Conservation (phyloP, 2,797 vertebrate genomes). For the Sebastes vulpes region DNA sequence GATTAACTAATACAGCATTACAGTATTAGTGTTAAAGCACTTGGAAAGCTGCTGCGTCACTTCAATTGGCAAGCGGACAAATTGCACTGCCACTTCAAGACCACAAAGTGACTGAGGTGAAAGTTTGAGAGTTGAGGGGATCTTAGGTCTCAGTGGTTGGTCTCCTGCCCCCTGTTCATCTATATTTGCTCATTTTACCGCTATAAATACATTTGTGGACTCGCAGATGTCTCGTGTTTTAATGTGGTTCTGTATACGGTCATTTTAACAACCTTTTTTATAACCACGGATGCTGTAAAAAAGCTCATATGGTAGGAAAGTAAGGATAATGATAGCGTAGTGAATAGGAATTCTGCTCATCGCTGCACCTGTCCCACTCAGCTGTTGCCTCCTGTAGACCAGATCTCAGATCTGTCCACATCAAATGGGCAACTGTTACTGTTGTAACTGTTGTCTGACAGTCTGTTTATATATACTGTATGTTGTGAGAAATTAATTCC, state of each 20-base stretch:
- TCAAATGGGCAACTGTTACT: constrained; percentile 4
- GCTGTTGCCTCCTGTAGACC: constrained; percentile 23
- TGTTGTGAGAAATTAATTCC: not conserved
- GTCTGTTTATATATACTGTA: not conserved
- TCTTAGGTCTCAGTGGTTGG: not conserved
- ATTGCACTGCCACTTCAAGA: not conserved
- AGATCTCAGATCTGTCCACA: constrained; percentile 13
- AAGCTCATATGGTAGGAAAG: not conserved
- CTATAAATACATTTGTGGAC: not conserved
- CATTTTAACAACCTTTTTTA: constrained; percentile 15
- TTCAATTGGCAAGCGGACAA: not conserved
- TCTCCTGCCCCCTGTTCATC: not conserved
- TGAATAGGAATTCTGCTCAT: not conserved
- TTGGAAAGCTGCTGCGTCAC: not conserved
- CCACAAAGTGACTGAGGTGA: not conserved
- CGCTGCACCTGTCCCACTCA: constrained; percentile 47
- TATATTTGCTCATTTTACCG: not conserved
- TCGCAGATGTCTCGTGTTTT: not conserved
- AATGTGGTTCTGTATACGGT: not conserved
- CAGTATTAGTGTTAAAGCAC: constrained; percentile 5
- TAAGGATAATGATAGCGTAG: constrained; percentile 3
- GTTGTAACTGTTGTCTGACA: constrained; percentile 4
- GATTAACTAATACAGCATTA: constrained; percentile 67
- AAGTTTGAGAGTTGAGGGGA: not conserved
- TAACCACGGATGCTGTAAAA: not conserved